Conservation (phyloP, 1,140 invertebrate species). For the Drosophila cardini region DNA sequence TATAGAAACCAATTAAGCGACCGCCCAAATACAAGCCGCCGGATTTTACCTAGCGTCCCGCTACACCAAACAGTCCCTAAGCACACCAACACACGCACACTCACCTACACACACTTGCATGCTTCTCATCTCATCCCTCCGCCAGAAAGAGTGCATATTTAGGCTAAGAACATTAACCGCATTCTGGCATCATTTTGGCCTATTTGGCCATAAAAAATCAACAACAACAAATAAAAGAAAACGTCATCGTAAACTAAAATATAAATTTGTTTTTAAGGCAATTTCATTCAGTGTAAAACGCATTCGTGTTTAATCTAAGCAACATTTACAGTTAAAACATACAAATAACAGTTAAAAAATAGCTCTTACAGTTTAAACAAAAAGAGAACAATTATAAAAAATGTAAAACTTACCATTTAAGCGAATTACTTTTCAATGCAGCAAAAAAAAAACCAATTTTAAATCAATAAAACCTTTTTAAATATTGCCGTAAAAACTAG, state of each 20-base stretch:
- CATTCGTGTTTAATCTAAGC: conserved; percentile 37
- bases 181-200: conserved; percentile 12
- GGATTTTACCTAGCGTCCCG: conserved; percentile 65
- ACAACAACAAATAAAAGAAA: background rate
- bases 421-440: conserved; percentile 14
- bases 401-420: conserved; percentile 27
- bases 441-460: conserved; percentile 12
- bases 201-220: background rate
- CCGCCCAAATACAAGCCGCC: conserved; percentile 79
- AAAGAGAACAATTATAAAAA: conserved; percentile 5
- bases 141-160: conserved; percentile 4
- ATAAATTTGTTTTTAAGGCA: conserved; percentile 59
- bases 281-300: conserved; percentile 39
- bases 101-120: background rate
- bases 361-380: conserved; percentile 13
- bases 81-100: background rate
- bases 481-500: conserved; percentile 20
- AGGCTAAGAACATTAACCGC: conserved; percentile 6
- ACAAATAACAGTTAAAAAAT: conserved; percentile 6
- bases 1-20: conserved; percentile 83
- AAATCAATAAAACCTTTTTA: conserved; percentile 34
- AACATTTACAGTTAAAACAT: conserved; percentile 10
- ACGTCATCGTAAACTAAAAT: conserved; percentile 54
- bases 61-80: conserved; percentile 1
- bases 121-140: background rate